phyloP scores from a whole-genome alignment of 1,140 invertebrate genomes.

The Mycetomoellerius zeteki region DNA sequence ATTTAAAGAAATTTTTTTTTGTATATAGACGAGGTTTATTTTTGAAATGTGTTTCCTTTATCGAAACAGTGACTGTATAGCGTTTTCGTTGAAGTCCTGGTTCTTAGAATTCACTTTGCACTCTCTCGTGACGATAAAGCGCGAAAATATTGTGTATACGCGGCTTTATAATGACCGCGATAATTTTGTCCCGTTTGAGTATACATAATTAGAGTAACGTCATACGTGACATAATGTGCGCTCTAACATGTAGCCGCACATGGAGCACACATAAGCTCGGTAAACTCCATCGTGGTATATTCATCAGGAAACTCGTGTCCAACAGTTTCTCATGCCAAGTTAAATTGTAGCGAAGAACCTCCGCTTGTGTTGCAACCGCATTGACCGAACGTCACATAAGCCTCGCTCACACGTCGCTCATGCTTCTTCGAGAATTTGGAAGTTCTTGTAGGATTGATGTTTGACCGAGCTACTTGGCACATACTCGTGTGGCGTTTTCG shows the following conservation, averaged over 20 bases:
- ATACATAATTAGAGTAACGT: conserved; percentile 59
- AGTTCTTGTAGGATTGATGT: conserved; percentile 27
- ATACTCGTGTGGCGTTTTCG: neutral
- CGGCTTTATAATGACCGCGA: conserved; percentile 42
- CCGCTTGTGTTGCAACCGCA: conserved; percentile 55
- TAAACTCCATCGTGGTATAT: conserved; percentile 60
- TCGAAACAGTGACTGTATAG: neutral
- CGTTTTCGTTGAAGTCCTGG: conserved; percentile 5
- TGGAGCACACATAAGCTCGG: conserved; percentile 52
- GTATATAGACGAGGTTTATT: neutral
- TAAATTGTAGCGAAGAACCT: conserved; percentile 63
- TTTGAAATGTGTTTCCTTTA: neutral
- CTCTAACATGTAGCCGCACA: conserved; percentile 32
- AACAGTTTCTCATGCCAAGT: conserved; percentile 60
- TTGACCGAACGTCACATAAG: conserved; percentile 56
- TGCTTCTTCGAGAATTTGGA: conserved; percentile 46
- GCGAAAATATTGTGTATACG: conserved; percentile 42
- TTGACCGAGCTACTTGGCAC: neutral
- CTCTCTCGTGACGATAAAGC: conserved; percentile 7
- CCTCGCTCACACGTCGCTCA: conserved; percentile 38
- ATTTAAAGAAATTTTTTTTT: too few relatives aligned
- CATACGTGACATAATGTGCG: conserved; percentile 57
- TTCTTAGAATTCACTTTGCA: neutral
- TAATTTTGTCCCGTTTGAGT: conserved; percentile 59
- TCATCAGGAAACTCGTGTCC: conserved; percentile 60